Conservation (phyloP, 2,797 vertebrate species). For the Tokudaia muenninki region DNA sequence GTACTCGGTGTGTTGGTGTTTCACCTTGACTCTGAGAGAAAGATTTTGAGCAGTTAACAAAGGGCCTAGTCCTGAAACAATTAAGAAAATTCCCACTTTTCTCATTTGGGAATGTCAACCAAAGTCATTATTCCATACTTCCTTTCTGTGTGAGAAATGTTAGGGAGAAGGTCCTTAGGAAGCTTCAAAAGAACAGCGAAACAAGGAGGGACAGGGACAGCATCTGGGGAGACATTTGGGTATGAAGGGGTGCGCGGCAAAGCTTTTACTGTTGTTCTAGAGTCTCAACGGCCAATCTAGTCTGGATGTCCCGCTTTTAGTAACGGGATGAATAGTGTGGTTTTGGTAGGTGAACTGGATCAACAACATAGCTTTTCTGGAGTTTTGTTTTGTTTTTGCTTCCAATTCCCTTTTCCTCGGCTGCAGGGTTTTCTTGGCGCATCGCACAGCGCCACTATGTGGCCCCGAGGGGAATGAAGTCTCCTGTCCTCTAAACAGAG, state of each 20-base stretch:
- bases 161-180: neutral
- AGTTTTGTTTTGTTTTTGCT: neutral
- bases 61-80: neutral
- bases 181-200: neutral
- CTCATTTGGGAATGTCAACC: neutral
- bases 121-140: neutral
- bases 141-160: neutral
- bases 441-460: constrained; percentile 82
- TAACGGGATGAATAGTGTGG: too few species aligned
- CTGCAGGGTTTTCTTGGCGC: neutral
- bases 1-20: neutral
- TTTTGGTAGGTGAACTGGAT: neutral
- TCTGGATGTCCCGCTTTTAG: neutral
- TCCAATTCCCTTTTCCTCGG: neutral
- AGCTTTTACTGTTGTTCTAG: neutral
- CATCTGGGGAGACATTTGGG: neutral
- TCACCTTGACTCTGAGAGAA: neutral
- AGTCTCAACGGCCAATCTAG: neutral
- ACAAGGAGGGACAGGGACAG: neutral
- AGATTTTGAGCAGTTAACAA: neutral
- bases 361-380: neutral
- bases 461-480: constrained; percentile 44
- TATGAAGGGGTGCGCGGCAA: neutral
- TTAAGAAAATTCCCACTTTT: neutral
- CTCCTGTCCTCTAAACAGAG: neutral